Evolutionary conservation across 2,113 vertebrate genomes (phyloP).

Genomic region (Heterocephalus glaber): DNA sequence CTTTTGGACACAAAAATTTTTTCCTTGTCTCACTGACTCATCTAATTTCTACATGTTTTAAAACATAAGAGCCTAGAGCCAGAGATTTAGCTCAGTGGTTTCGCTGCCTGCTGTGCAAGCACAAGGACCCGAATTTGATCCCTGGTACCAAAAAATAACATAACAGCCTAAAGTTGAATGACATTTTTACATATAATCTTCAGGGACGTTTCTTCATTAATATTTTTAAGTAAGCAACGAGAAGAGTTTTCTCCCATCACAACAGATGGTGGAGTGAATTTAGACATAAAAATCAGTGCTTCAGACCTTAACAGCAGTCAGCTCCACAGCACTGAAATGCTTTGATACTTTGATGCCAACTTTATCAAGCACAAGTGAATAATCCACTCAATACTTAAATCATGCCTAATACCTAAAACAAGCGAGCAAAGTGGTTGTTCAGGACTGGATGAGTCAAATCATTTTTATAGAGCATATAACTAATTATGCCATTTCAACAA

Average conservation of each 20-base stretch:
- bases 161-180: slow-evolving; percentile 18
- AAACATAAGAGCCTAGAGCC: slow-evolving; percentile 46
- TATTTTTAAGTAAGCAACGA: slow-evolving; percentile 14
- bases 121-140: too few relatives aligned
- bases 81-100: too few relatives aligned
- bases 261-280: slow-evolving; percentile 27
- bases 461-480: neutral
- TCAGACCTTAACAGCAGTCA: neutral
- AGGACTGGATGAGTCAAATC: slow-evolving; percentile 1
- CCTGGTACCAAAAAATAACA: too few relatives aligned
- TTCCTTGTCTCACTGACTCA: neutral
- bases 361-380: neutral
- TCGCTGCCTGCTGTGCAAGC: too few relatives aligned
- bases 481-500: slow-evolving; percentile 34
- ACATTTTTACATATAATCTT: slow-evolving; percentile 13
- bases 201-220: slow-evolving; percentile 12
- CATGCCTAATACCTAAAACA: neutral
- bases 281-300: neutral
- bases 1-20: neutral
- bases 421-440: neutral
- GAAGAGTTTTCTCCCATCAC: neutral
- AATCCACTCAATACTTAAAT: slow-evolving; percentile 1
- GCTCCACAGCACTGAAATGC: neutral
- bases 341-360: neutral
- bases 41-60: slow-evolving; percentile 30